Conservation (phyloP, 1,140 invertebrate species). For the Laupala kohalensis region DNA sequence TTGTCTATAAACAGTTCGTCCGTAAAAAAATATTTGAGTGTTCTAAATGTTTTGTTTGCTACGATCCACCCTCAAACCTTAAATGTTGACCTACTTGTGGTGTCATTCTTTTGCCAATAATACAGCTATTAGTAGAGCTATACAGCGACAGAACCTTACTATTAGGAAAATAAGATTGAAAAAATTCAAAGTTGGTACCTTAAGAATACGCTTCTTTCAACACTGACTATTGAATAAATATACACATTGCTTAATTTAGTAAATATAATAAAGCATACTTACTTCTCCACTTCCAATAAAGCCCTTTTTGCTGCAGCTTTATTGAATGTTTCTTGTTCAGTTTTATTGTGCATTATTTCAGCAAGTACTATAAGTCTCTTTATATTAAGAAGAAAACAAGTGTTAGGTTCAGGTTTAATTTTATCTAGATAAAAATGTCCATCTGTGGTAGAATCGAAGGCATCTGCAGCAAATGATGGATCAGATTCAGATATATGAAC, state of each 20-base stretch:
- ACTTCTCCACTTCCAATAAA: slow-evolving; percentile 21
- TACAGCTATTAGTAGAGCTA: no score
- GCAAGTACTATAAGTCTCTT: slow-evolving; percentile 33
- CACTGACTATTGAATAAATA: no score
- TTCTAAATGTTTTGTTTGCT: no score
- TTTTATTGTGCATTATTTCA: slow-evolving; percentile 7
- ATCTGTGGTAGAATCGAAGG: not conserved
- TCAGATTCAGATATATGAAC: slow-evolving; percentile 18
- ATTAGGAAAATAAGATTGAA: no score
- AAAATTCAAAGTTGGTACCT: no score
- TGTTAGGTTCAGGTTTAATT: slow-evolving; percentile 9
- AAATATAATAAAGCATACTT: slow-evolving; percentile 4
- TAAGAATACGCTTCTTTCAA: no score
- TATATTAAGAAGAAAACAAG: slow-evolving; percentile 27
- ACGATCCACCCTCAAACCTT: no score
- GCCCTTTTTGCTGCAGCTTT: slow-evolving; percentile 17
- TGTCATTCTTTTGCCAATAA: no score
- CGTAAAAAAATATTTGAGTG: no score
- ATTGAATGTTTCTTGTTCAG: slow-evolving; percentile 18
- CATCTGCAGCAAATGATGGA: not conserved
- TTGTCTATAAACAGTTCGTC: no score
- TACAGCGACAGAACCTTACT: no score
- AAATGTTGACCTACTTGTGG: no score
- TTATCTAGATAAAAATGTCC: not conserved
- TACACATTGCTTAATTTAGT: not conserved